A percentile compares a stretch with the other conserved stretches of the same genome.
Evolutionary conservation across 1,140 invertebrate species (phyloP).

Genomic region (Diploscapter pachys): DNA sequence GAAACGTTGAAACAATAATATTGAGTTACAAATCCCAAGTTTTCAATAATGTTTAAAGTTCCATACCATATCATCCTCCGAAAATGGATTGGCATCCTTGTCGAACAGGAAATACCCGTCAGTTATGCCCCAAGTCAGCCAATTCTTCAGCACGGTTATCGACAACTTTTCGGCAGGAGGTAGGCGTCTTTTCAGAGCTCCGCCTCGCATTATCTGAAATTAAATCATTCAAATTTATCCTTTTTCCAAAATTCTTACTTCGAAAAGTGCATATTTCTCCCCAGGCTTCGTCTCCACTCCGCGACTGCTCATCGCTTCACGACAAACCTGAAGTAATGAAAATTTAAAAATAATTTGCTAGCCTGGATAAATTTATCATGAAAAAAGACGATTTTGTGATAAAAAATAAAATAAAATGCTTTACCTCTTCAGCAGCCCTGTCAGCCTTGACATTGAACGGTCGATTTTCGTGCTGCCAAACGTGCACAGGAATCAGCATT

Average conservation of each 20-base stretch:
- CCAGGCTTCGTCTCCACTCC: slow-evolving; percentile 16
- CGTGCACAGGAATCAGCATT: slow-evolving; percentile 47
- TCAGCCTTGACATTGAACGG: slow-evolving; percentile 45
- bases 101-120: slow-evolving; percentile 40
- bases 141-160: slow-evolving; percentile 45
- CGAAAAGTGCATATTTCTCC: slow-evolving; percentile 36
- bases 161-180: slow-evolving; percentile 34
- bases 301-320: slow-evolving; percentile 22
- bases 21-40: too few relatives aligned
- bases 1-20: slow-evolving; percentile 5
- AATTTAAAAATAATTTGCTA: too few relatives aligned
- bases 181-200: slow-evolving; percentile 41
- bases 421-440: slow-evolving; percentile 21
- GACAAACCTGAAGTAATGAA: slow-evolving; percentile 1
- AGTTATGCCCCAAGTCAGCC: slow-evolving; percentile 44
- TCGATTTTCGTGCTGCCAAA: slow-evolving; percentile 50
- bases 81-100: slow-evolving; percentile 20
- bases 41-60: slow-evolving; percentile 3
- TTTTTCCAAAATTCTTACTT: slow-evolving; percentile 18
- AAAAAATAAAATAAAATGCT: too few relatives aligned
- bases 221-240: neutral
- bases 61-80: slow-evolving; percentile 15
- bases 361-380: too few relatives aligned
- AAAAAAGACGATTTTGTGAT: too few relatives aligned
- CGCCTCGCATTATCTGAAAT: slow-evolving; percentile 18